These are phyloP conservation scores for Coracias cyanogaster DNA, from an alignment of 2,797 vertebrate genomes.

Conservation along the genomic window DNA sequence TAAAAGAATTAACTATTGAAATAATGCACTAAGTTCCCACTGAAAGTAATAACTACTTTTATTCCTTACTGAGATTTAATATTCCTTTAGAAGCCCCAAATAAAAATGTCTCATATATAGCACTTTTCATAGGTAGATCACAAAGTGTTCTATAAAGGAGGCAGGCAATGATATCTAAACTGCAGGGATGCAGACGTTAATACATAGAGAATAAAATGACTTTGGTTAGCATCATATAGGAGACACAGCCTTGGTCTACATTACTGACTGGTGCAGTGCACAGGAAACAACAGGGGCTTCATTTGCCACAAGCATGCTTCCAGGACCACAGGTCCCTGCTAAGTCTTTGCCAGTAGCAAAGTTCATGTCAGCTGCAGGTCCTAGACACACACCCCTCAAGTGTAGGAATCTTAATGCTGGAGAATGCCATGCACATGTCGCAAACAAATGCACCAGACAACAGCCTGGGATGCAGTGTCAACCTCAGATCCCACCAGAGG, in stretches of 20 bases:
- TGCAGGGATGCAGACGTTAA: not conserved
- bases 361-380: not conserved
- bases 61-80: not conserved
- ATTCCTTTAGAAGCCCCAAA: not conserved
- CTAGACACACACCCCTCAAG: accelerated
- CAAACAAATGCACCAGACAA: not conserved
- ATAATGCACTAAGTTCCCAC: not conserved
- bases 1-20: not conserved
- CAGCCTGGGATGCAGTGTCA: not conserved
- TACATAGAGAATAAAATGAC: not conserved
- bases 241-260: not conserved
- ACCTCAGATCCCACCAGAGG: not conserved
- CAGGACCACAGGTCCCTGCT: not conserved
- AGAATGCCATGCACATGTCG: accelerated
- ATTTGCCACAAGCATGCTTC: not conserved
- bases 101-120: not conserved
- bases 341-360: not conserved
- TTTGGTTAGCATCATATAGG: not conserved
- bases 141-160: not conserved
- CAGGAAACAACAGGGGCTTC: not conserved
- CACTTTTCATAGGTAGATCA: not conserved
- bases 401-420: not conserved
- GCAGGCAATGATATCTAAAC: not conserved
- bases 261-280: not conserved
- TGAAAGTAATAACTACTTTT: constrained; percentile 11